These are phyloP conservation scores for Thunnus albacares DNA, from an alignment of 2,797 vertebrate genomes.

Conservation along the genomic window DNA sequence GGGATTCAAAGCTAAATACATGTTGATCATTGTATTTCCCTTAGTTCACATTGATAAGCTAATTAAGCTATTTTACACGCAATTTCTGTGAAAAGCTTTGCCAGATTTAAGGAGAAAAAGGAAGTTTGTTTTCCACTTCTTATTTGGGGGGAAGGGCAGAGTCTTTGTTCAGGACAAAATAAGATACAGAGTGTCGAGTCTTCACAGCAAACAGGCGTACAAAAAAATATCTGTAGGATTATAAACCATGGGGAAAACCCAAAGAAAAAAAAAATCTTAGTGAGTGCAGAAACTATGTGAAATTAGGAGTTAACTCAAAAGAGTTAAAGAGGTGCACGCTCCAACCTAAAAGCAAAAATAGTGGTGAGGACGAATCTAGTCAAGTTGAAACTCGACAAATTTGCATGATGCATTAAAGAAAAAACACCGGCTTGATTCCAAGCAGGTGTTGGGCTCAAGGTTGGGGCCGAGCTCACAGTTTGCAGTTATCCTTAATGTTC, in stretches of 20 bases:
- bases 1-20: neutral
- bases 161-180: neutral
- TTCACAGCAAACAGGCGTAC: neutral
- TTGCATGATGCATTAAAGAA: neutral
- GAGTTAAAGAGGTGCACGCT: neutral
- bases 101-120: neutral
- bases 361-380: neutral
- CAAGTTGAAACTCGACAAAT: too few relatives aligned
- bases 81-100: neutral
- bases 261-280: neutral
- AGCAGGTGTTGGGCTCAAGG: neutral
- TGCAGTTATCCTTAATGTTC: neutral
- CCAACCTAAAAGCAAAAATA: neutral
- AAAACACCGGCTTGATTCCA: neutral
- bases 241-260: neutral
- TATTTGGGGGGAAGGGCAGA: neutral
- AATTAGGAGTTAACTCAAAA: neutral
- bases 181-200: neutral
- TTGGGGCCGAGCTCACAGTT: neutral
- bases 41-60: neutral
- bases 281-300: neutral
- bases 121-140: neutral
- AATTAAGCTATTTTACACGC: neutral
- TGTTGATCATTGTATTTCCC: conserved; percentile 3
- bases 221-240: neutral